Evolutionary conservation across 1,140 invertebrate species (phyloP), one percentile per base, ranked within the genome.

Genomic region (Sarcophaga peregrina): DNA sequence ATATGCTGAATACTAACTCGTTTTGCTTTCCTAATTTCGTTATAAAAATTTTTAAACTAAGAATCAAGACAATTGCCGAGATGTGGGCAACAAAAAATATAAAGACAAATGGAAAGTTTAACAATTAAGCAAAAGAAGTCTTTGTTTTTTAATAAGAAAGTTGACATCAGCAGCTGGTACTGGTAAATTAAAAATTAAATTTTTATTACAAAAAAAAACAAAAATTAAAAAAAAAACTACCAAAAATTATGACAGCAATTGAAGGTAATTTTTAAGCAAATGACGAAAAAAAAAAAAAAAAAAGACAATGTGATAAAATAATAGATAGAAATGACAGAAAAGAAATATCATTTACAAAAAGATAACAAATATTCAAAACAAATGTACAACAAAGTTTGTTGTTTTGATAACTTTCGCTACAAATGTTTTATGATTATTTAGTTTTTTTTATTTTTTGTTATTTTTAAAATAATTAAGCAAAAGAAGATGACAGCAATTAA

Each of bases 81-180:
- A 62, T 20, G 20, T n/a, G n/a, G n/a, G n/a, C n/a, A n/a, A 68
- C 17, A 68, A 25, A 68, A 10, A 52, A 52, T 50, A 50, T 50
- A 74, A 45, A 13, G 46, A 50, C n/a, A 78, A 78, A 78, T 50
- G 47, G 75, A 78, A 78, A 78, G 75, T 78, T 78, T 78, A 50
- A 50, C n/a, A 78, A 78, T 50, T 78, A 78, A 52, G 9, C 10
- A 78, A 37, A 78, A 78, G 47, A 78, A 78, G 17, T 52, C 20
- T 62, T 62, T 25, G 62, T 25, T 72, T 72, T 20, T 78, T 78
- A 78, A 50, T 78, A 78, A 78, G 75, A 78, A 78, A 78, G 75
- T 78, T 78, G 75, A 78, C 75, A 78, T 20, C 50, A 47, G n/a
- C 50, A 47, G n/a, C 17, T 20, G 15, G 9, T 8, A 17, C 75